A percentile compares a stretch with the other conserved stretches of the same genome.
Evolutionary conservation across 2,888 invertebrate genomes (phyloP).

Genomic region (Esperia sulphurella): DNA sequence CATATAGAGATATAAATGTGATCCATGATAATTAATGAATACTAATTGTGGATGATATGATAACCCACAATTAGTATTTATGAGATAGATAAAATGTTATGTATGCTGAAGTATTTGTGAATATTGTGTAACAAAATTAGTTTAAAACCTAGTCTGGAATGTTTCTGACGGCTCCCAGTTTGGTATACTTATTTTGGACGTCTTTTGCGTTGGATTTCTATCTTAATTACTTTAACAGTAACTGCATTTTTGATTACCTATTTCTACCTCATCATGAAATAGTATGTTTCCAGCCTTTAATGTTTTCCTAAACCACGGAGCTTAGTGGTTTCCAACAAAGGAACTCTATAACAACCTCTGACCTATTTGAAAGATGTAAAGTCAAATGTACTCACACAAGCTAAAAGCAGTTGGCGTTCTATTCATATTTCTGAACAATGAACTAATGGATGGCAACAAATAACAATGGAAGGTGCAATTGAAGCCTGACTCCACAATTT

Average conservation of each 20-base stretch:
- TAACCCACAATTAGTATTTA: too few relatives aligned
- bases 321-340: conserved; percentile 1
- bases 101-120: too few relatives aligned
- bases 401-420: conserved; percentile 6
- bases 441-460: conserved; percentile 9
- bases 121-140: too few relatives aligned
- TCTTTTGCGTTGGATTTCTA: too few relatives aligned
- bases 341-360: conserved; percentile 17
- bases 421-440: conserved; percentile 6
- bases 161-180: too few relatives aligned
- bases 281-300: background rate
- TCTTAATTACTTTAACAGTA: background rate
- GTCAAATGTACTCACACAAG: conserved; percentile 4
- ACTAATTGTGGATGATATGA: too few relatives aligned
- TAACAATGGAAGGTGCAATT: conserved; percentile 9
- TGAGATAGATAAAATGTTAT: too few relatives aligned
- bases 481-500: conserved; percentile 8
- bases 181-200: too few relatives aligned
- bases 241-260: background rate
- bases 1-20: too few relatives aligned
- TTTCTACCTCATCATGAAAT: background rate
- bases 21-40: too few relatives aligned
- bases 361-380: conserved; percentile 6
- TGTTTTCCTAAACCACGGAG: background rate
- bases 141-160: too few relatives aligned